phyloP scores from a whole-genome alignment of 2,888 invertebrate genomes.

The Lepidonotus clava region DNA sequence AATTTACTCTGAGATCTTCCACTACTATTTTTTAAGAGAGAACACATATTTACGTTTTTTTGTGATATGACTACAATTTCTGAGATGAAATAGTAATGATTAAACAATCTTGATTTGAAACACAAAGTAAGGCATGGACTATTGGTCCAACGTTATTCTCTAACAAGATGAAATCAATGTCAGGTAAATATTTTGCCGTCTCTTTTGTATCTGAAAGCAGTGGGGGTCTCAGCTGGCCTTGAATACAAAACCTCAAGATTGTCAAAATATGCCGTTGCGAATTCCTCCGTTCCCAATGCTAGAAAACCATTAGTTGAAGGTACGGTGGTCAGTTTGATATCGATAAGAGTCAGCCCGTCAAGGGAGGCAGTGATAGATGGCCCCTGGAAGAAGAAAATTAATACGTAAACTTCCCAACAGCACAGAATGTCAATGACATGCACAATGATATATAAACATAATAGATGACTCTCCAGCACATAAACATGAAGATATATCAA shows the following conservation, averaged over 20 bases:
- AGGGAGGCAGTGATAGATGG: not conserved
- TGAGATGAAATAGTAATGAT: too few relatives aligned
- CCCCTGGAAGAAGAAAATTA: conserved; percentile 13
- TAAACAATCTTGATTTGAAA: too few relatives aligned
- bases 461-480: not conserved
- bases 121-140: too few relatives aligned
- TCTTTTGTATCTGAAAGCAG: not conserved
- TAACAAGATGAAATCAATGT: too few relatives aligned
- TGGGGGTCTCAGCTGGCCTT: not conserved
- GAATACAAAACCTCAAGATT: conserved; percentile 31
- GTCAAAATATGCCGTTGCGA: conserved; percentile 51
- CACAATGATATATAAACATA: not conserved
- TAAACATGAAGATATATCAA: not conserved
- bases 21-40: too few relatives aligned
- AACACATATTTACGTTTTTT: too few relatives aligned
- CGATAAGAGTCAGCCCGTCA: not conserved
- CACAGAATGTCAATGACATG: not conserved
- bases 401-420: not conserved
- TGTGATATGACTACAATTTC: too few relatives aligned
- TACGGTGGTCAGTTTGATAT: not conserved
- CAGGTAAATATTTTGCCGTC: too few relatives aligned
- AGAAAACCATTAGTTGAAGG: conserved; percentile 50
- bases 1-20: too few relatives aligned
- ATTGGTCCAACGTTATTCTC: too few relatives aligned
- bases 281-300: conserved; percentile 50